phyloP scores from a whole-genome alignment of 1,140 invertebrate species.

The Triops cancriformis region DNA sequence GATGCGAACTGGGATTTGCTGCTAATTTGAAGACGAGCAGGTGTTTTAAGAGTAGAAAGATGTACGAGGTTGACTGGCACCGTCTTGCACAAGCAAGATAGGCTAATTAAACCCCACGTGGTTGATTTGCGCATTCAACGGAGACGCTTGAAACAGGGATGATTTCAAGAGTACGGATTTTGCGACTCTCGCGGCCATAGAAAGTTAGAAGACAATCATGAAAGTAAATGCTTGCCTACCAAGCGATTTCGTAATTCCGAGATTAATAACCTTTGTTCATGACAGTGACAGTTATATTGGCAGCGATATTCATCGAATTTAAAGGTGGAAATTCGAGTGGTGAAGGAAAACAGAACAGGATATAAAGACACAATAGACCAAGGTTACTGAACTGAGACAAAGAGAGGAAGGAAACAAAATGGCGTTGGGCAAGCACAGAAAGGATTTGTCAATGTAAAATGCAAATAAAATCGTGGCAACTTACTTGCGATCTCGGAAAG shows the following conservation, averaged over 20 bases:
- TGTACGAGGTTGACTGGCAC: constrained; percentile 4
- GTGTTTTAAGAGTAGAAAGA: background rate
- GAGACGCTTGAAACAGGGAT: background rate
- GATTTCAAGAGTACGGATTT: background rate
- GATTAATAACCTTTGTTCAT: no score
- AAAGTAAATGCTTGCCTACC: no score
- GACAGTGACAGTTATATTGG: no score
- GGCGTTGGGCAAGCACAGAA: background rate
- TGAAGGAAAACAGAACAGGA: no score
- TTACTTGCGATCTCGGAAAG: constrained; percentile 3
- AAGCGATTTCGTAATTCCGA: no score
- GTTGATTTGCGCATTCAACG: background rate
- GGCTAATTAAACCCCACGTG: constrained; percentile 2
- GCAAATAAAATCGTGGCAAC: background rate
- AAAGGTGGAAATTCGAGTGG: no score
- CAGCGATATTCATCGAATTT: no score
- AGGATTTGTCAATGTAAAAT: background rate
- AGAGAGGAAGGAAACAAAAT: background rate
- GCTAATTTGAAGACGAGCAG: no score
- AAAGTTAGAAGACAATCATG: no score
- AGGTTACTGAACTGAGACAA: background rate
- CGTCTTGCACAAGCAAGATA: constrained; percentile 3
- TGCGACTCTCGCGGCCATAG: no score
- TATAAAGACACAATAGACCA: no score
- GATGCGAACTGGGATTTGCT: no score